Conservation (phyloP, 2,113 vertebrate genomes). For the Pelodiscus sinensis region DNA sequence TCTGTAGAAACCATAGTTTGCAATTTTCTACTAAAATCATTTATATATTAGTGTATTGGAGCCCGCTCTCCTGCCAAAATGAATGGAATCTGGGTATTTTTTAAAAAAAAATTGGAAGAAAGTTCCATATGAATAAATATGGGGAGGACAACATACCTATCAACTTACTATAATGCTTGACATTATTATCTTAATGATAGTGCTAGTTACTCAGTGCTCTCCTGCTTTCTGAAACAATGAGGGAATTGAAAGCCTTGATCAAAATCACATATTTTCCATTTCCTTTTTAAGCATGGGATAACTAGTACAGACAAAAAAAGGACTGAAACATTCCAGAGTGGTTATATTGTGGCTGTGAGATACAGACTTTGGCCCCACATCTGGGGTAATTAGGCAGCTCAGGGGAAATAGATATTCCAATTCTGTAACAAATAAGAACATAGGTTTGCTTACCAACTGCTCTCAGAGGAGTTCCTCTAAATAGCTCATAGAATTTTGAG, state of each 20-base stretch:
- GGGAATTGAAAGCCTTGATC: neutral
- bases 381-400: rapidly evolving
- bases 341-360: neutral
- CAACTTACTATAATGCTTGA: neutral
- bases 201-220: slow-evolving; percentile 13
- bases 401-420: neutral
- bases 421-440: neutral
- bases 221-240: neutral
- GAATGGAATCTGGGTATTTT: neutral
- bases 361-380: neutral
- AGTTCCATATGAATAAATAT: neutral
- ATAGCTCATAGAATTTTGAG: slow-evolving; percentile 96
- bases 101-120: neutral
- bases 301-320: neutral
- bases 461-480: slow-evolving; percentile 87
- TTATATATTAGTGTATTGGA: neutral
- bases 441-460: slow-evolving; percentile 82
- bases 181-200: neutral
- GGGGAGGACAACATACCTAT: neutral
- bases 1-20: neutral
- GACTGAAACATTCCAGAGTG: neutral
- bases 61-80: neutral
- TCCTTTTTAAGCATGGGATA: neutral
- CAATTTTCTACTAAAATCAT: neutral
- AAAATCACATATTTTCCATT: neutral